These are phyloP conservation scores for Neomorphus geoffroyi DNA, from an alignment of 2,797 vertebrate genomes.

Conservation along the genomic window DNA sequence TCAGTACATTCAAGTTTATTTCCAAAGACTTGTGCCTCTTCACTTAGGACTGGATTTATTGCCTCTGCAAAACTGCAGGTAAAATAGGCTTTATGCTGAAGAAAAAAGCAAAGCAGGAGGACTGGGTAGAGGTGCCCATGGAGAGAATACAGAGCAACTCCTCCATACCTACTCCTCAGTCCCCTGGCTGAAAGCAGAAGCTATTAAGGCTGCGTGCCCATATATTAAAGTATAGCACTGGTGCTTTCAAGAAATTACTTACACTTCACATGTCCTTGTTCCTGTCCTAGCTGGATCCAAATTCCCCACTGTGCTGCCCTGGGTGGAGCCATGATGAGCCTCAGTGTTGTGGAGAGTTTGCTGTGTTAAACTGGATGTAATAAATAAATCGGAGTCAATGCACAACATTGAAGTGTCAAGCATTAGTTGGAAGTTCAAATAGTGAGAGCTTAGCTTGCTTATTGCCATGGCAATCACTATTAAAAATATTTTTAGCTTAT, in stretches of 20 bases:
- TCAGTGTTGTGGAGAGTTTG: not conserved
- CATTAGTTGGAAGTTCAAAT: not conserved
- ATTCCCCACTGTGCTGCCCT: not conserved
- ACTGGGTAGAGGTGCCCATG: not conserved
- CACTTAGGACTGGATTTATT: not conserved
- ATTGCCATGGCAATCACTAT: conserved; percentile 67
- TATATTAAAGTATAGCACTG: not conserved
- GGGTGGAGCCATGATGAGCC: not conserved
- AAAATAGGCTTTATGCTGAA: not conserved
- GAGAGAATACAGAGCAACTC: not conserved
- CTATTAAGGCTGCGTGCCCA: not conserved
- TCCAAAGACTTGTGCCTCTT: not conserved
- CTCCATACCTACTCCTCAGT: not conserved
- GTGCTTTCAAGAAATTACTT: not conserved
- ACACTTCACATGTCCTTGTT: not conserved
- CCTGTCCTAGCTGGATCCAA: not conserved
- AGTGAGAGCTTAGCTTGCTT: conserved; percentile 39
- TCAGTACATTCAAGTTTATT: not conserved
- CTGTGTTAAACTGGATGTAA: not conserved
- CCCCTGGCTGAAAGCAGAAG: not conserved
- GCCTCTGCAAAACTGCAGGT: not conserved
- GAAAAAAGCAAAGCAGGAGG: not conserved
- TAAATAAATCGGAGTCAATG: not conserved
- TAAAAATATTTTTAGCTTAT: conserved; percentile 56
- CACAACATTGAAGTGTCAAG: not conserved